Evolutionary conservation across 2,797 vertebrate species (phyloP), one percentile per base, ranked within the genome.

Genomic region (Scomberomorus guttatus): DNA sequence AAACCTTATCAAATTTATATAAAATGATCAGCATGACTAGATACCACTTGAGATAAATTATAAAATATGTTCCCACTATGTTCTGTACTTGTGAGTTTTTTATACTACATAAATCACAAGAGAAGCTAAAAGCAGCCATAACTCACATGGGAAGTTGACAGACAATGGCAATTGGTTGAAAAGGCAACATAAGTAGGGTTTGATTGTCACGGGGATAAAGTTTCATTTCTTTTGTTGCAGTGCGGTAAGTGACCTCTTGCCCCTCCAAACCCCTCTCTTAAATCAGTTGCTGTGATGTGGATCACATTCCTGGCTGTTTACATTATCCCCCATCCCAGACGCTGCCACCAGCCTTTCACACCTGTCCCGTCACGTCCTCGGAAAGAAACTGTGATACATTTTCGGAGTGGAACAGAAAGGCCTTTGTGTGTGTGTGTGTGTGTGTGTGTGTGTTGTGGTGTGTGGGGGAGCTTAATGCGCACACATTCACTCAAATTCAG

Each of bases 251-350:
- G 85, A 91, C 90, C 93, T 83, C 68, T 89, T 56, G 74, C 82
- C 86, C 77, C 37, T 3, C 46, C 46, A 14, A 82, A 72, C 54
- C 79, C 66, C 70, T 67, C 86, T 84, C 83, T 74, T 87, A 90
- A 92, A 92, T 91, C 88, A 90, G 79, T 79, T 1, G 58, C 92
- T 90, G 66, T 90, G 92, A 92, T 91, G 83, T 88, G 90, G 92
- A 94, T 94, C 89, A 81, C 90, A 93, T 95, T 93, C 92, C 86
- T 76, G 75, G 66, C 77, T 93, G 92, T 94, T 94, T 93, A 93
- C 90, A 89, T 91, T 91, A 80, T 73, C 75, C 54, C 79, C 48
- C 63, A 66, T 73, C 62, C 80, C 78, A 83, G 88, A 78, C 81
- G 11, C 72, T 69, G 84, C 88, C 91, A 85, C 82, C 85, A 88